A percentile compares a stretch with the other conserved stretches of the same genome.
These are phyloP conservation scores for Camptogramma bilineatum DNA, from an alignment of 2,888 invertebrate species.

Conservation along the genomic window DNA sequence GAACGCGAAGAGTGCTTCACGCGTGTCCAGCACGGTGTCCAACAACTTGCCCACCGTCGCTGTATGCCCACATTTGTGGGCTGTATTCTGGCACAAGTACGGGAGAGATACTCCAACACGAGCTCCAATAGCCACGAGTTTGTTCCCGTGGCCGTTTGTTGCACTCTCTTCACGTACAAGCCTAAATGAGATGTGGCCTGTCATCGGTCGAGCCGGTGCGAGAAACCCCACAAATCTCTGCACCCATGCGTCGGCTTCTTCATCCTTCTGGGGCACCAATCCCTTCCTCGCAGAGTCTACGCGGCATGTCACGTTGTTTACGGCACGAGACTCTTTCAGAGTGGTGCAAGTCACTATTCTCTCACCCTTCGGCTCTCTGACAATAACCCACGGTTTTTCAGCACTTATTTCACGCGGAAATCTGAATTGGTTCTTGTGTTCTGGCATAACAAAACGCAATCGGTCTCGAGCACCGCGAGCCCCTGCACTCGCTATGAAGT, in stretches of 20 bases:
- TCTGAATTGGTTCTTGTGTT: slow-evolving; percentile 87
- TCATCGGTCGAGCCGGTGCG: slow-evolving; percentile 87
- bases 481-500: slow-evolving; percentile 91
- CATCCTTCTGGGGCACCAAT: slow-evolving; percentile 88
- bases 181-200: slow-evolving; percentile 92
- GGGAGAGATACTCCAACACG: slow-evolving; percentile 92
- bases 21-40: slow-evolving; percentile 90
- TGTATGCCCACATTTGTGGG: slow-evolving; percentile 86
- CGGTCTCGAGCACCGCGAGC: slow-evolving; percentile 90
- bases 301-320: slow-evolving; percentile 92
- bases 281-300: slow-evolving; percentile 88
- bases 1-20: slow-evolving; percentile 92
- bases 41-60: slow-evolving; percentile 87
- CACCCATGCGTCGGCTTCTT: slow-evolving; percentile 90
- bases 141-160: slow-evolving; percentile 70
- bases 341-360: slow-evolving; percentile 93
- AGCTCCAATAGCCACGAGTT: slow-evolving; percentile 85
- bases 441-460: slow-evolving; percentile 88
- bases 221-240: slow-evolving; percentile 89
- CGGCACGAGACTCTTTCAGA: slow-evolving; percentile 90
- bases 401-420: slow-evolving; percentile 90
- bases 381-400: slow-evolving; percentile 91
- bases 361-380: slow-evolving; percentile 90
- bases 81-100: slow-evolving; percentile 90
- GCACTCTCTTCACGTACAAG: slow-evolving; percentile 87